phyloP scores from a whole-genome alignment of 2,888 invertebrate genomes.

The Thera britannica region DNA sequence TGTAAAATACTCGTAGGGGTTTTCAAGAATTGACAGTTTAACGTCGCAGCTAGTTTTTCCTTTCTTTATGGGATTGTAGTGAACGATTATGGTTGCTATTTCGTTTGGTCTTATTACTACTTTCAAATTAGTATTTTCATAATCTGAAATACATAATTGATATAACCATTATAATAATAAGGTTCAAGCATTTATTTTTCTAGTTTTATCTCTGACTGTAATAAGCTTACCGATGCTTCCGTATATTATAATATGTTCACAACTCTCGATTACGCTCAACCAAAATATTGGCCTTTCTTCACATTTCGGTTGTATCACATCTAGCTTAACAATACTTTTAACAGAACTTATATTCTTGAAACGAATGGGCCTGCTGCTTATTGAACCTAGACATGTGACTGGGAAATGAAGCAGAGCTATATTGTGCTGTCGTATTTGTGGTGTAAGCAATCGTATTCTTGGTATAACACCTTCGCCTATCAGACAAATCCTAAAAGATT shows the following conservation, averaged over 20 bases:
- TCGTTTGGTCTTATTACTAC: constrained; percentile 59
- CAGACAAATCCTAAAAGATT: constrained; percentile 73
- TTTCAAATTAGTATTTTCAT: constrained; percentile 54
- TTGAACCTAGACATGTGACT: constrained; percentile 74
- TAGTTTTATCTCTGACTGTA: neutral
- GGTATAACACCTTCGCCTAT: constrained; percentile 79
- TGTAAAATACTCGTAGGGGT: constrained; percentile 74
- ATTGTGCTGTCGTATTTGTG: constrained; percentile 57
- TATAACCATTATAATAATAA: neutral
- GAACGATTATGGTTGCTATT: constrained; percentile 54
- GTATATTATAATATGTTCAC: constrained; percentile 50
- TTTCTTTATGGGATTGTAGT: constrained; percentile 68
- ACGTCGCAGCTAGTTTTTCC: constrained; percentile 70
- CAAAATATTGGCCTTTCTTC: constrained; percentile 69
- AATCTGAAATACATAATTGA: constrained; percentile 51
- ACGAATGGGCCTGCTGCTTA: constrained; percentile 58
- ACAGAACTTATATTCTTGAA: constrained; percentile 71
- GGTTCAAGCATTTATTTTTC: neutral
- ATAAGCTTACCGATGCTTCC: constrained; percentile 56
- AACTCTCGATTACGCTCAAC: constrained; percentile 52
- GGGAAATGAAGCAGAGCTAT: constrained; percentile 63
- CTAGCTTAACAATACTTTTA: constrained; percentile 57
- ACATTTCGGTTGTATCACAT: constrained; percentile 51
- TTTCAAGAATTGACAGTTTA: constrained; percentile 63
- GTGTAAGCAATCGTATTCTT: constrained; percentile 64